A percentile compares a stretch with the other conserved stretches of the same genome.
Evolutionary conservation across 2,797 vertebrate genomes (phyloP).

Genomic region (Cryptoblepharus egeriae): DNA sequence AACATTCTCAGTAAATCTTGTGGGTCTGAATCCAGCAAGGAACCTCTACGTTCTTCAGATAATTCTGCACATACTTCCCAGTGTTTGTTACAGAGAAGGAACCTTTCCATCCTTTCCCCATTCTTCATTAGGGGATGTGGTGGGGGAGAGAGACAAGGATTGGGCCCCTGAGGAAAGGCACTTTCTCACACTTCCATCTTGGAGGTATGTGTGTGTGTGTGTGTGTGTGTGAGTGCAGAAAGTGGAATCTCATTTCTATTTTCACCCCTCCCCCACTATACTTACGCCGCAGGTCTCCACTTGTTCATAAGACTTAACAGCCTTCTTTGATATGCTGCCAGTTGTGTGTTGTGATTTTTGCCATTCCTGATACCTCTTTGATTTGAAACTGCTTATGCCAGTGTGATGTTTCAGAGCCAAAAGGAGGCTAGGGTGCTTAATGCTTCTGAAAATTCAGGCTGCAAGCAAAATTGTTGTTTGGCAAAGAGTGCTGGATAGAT

Average conservation of each 20-base stretch:
- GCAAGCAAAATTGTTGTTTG: background rate
- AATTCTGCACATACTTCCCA: background rate
- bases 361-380: conserved; percentile 5
- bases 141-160: too few species aligned
- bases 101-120: background rate
- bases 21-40: background rate
- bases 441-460: background rate
- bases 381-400: background rate
- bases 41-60: background rate
- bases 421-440: background rate
- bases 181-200: background rate
- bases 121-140: background rate
- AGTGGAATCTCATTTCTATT: background rate
- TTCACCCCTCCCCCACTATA: background rate
- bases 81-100: background rate
- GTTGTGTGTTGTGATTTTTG: conserved; percentile 16
- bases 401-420: background rate
- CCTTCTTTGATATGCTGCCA: conserved; percentile 35
- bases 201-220: background rate
- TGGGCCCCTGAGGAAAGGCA: background rate
- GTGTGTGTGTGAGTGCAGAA: background rate
- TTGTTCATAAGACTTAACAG: conserved; percentile 39
- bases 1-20: background rate
- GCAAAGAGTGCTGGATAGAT: background rate
- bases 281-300: conserved; percentile 5